Evolutionary conservation across 2,888 invertebrate genomes (phyloP), one percentile per base, ranked within the genome.

Genomic region (Sarcophaga rosellei): DNA sequence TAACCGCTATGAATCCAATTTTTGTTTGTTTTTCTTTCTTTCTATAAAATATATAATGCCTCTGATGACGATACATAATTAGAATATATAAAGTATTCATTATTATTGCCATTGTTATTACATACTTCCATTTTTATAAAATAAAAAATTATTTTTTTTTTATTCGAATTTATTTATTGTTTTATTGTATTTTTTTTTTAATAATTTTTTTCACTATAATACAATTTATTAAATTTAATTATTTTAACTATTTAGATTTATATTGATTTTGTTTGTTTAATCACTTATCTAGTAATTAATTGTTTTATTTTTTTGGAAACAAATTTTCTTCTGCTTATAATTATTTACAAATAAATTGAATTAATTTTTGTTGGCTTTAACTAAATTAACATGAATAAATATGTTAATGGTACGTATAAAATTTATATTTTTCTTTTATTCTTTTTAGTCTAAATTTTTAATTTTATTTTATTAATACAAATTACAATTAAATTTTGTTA

Each of bases 221-320:
- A 91, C 91, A 91, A 89, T 91, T 92, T 92, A 90, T 92, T 90
- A 90, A 89, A 89, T 91, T 88, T 88, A 89, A 90, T 92, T 89
- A 88, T 89, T 76, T 81, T 91, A 90, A 88, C 90, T 90, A 90
- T 74, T 83, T 76, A 57, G 17, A 53, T 86, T 69, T 65, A 72
- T 78, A 78, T 65, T 78, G 63, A 78, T 85, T 86, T 86, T 88
- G 65, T 47, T 53, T 84, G 74, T 89, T 90, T 88, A 89, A n/a
- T 61, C 62, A 87, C 88, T 89, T 87, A 87, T 44, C n/a, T 47
- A 63, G 87, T 87, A 84, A 88, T 69, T 81, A 89, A 88, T 88
- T 85, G 84, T 62, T 84, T 79, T 74, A 35, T 73, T 81, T 21
- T 68, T 66, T 74, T 79, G 44, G 72, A 70, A 70, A 76, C n/a